Percentiles rank a stretch among this genome's conserved stretches.
These are phyloP conservation scores for Bellardia bayeri DNA, from an alignment of 2,888 invertebrate species.

Conservation along the genomic window DNA sequence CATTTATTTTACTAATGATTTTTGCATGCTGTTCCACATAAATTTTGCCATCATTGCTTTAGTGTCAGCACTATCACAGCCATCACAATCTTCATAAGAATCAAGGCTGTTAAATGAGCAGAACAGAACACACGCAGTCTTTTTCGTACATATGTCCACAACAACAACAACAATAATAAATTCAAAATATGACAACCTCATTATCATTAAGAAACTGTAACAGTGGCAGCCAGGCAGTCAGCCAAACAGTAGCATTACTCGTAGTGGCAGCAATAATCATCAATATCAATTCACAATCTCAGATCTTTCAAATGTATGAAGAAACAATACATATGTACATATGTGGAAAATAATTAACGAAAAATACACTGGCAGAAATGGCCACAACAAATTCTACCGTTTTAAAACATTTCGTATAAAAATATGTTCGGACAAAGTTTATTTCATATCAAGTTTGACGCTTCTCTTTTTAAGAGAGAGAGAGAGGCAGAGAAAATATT, in stretches of 20 bases:
- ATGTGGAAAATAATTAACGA: constrained; percentile 4
- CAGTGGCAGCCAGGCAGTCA: constrained; percentile 43
- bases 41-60: constrained; percentile 42
- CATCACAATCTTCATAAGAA: constrained; percentile 44
- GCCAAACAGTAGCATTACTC: background rate
- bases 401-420: too few species aligned
- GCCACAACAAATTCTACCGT: too few species aligned
- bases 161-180: constrained; percentile 43
- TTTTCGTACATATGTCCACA: constrained; percentile 9
- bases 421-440: too few species aligned
- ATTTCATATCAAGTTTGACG: too few species aligned
- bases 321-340: constrained; percentile 32
- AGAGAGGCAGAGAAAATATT: too few species aligned
- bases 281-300: constrained; percentile 60
- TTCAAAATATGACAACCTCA: constrained; percentile 67
- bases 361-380: constrained; percentile 35
- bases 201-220: constrained; percentile 65
- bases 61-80: constrained; percentile 33
- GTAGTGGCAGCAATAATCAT: constrained; percentile 55
- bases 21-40: constrained; percentile 66
- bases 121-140: constrained; percentile 33
- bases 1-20: constrained; percentile 60
- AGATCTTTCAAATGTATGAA: constrained; percentile 39
- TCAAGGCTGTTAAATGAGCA: constrained; percentile 52
- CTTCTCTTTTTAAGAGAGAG: too few species aligned